These are phyloP conservation scores for Aphrocallistes beatrix DNA, from an alignment of 37 sponge, comb jelly and placozoan genomes.

Conservation along the genomic window DNA sequence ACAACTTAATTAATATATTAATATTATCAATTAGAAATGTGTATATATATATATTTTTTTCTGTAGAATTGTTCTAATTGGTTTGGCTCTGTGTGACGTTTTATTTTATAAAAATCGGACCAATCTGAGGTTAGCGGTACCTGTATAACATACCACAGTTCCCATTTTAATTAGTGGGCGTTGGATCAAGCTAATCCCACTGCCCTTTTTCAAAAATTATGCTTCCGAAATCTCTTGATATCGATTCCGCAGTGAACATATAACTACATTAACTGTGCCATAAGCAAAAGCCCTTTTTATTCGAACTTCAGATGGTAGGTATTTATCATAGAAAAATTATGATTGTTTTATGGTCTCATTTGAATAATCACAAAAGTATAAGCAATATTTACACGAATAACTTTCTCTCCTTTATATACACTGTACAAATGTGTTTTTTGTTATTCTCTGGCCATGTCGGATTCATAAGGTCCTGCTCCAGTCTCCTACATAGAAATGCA, in stretches of 20 bases:
- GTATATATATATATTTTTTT: too few relatives aligned
- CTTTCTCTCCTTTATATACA: too few relatives aligned
- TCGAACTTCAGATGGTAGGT: neutral
- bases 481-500: neutral
- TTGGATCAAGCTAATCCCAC: constrained; percentile 53
- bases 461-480: neutral
- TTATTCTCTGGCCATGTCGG: neutral
- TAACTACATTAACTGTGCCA: constrained; percentile 46
- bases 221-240: constrained; percentile 99
- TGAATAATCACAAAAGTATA: too few relatives aligned
- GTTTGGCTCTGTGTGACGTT: too few relatives aligned
- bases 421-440: neutral
- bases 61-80: too few relatives aligned
- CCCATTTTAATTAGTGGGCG: constrained; percentile 44
- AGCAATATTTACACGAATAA: too few relatives aligned
- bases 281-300: constrained; percentile 88
- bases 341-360: neutral
- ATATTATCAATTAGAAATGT: neutral
- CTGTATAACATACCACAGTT: too few relatives aligned
- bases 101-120: too few relatives aligned
- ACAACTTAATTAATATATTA: neutral
- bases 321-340: too few relatives aligned
- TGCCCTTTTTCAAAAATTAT: constrained; percentile 87
- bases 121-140: too few relatives aligned
- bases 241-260: constrained; percentile 68